phyloP scores from a whole-genome alignment of 1,140 invertebrate genomes.

The Diorhabda sublineata region DNA sequence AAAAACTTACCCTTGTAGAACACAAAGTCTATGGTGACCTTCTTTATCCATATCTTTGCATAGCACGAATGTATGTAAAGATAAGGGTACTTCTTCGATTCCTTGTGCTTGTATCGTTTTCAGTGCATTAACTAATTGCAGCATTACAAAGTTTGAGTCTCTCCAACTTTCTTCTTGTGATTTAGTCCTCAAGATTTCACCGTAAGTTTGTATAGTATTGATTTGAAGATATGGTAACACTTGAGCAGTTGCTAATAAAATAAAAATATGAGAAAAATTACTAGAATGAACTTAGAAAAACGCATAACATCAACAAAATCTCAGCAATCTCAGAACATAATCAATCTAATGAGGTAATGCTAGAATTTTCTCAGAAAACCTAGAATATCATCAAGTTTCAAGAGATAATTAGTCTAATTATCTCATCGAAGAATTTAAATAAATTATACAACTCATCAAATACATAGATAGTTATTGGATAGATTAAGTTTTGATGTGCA shows the following conservation, averaged over 20 bases:
- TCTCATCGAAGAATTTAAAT: no score
- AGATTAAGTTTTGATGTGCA: no score
- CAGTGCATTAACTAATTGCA: slow-evolving; percentile 75
- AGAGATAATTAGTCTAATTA: no score
- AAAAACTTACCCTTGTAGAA: slow-evolving; percentile 64
- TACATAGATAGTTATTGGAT: no score
- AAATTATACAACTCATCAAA: no score
- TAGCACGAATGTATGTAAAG: slow-evolving; percentile 62
- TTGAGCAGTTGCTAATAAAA: slow-evolving; percentile 65
- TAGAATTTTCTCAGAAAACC: no score
- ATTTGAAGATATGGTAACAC: slow-evolving; percentile 66
- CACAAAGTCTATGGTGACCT: slow-evolving; percentile 59
- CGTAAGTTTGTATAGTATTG: slow-evolving; percentile 64
- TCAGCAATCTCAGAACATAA: no score
- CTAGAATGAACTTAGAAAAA: background rate
- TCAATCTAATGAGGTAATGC: no score
- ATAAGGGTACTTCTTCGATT: slow-evolving; percentile 69
- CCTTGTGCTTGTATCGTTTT: slow-evolving; percentile 81
- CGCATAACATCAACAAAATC: background rate
- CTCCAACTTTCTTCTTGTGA: slow-evolving; percentile 43
- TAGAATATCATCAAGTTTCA: no score
- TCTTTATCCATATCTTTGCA: slow-evolving; percentile 55
- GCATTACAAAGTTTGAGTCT: slow-evolving; percentile 63
- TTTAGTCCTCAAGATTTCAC: slow-evolving; percentile 52
- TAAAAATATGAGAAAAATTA: slow-evolving; percentile 18